Evolutionary conservation across 2,797 vertebrate species (phyloP), one percentile per base, ranked within the genome.

Genomic region (Enteromius paludinosus): DNA sequence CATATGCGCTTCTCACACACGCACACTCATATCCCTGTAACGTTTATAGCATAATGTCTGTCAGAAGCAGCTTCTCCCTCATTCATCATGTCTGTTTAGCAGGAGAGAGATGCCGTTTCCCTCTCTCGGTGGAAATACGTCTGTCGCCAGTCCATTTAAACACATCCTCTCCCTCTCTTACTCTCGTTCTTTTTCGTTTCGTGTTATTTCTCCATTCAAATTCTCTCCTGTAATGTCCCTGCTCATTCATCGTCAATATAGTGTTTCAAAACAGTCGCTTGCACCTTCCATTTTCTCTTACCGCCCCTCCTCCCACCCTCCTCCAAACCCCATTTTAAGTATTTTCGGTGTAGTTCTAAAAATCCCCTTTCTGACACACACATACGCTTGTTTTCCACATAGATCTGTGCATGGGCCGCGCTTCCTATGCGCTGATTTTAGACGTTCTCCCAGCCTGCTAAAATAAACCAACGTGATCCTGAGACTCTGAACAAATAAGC

Each of bases 401-500:
- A 23, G 30, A 69, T 74, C 72, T 43, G 12, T 41, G 54, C 33
- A 52, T 71, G 68, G 68, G 5, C 30, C 18, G 4, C 2, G 61
- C 54, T 86, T 86, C 87, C 72, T 85, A 56, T 80, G 84, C 89
- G 87, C 86, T 86, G 91, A 92, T 89, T 84, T 89, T 89, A 91
- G 91, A 93, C 89, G 91, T 93, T 92, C 80, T 75, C 89, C 90
- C 89, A 86, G 91, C 90, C 89, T 89, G 91, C 93, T 91, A 92
- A 95, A 95, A 95, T 95, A 95, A 95, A 94, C 93, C 73, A 84
- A 85, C 66, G 81, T 80, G 88, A 91, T 86, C 86, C 89, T 86
- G 81, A 89, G 89, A 92, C 90, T 85, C 86, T 91, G 90, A 89
- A 92, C 90, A 95, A 95, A 95, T 94, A 95, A 95, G 90, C 94